Percentiles rank a stretch among this genome's conserved stretches.
Conservation (phyloP, 2,888 invertebrate species). For the Corbicula japonica region DNA sequence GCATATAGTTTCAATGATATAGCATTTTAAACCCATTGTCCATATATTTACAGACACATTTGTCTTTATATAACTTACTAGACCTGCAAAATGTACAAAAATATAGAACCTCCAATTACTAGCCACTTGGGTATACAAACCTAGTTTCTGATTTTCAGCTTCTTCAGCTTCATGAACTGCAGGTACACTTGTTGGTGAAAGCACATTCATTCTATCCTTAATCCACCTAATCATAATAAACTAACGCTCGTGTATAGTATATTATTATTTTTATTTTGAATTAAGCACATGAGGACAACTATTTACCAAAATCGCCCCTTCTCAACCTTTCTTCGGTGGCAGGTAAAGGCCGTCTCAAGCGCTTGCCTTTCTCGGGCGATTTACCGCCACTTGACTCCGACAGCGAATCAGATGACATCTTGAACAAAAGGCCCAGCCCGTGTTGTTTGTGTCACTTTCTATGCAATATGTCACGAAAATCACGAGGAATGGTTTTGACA, state of each 20-base stretch:
- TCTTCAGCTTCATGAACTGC: too few relatives aligned
- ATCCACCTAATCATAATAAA: too few relatives aligned
- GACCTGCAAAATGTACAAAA: too few relatives aligned
- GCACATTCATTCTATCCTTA: too few relatives aligned
- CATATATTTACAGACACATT: too few relatives aligned
- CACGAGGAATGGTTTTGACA: constrained; percentile 5
- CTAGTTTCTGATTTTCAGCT: too few relatives aligned
- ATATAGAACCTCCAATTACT: too few relatives aligned
- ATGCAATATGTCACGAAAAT: constrained; percentile 30
- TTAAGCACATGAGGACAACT: not conserved
- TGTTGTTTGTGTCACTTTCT: constrained; percentile 42
- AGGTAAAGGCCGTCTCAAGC: constrained; percentile 57
- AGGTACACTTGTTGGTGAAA: too few relatives aligned
- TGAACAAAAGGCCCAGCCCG: constrained; percentile 32
- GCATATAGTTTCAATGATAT: too few relatives aligned
- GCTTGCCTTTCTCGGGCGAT: constrained; percentile 49
- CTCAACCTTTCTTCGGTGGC: constrained; percentile 56
- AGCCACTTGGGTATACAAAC: too few relatives aligned
- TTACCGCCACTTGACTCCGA: constrained; percentile 44
- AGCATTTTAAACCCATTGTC: too few relatives aligned
- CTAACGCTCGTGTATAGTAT: not conserved
- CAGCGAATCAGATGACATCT: constrained; percentile 54
- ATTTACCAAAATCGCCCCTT: constrained; percentile 66
- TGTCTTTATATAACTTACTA: too few relatives aligned
- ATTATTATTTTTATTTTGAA: not conserved